Evolutionary conservation across 2,797 vertebrate genomes (phyloP), one percentile per base, ranked within the genome.

Genomic region (Salarias fasciatus): DNA sequence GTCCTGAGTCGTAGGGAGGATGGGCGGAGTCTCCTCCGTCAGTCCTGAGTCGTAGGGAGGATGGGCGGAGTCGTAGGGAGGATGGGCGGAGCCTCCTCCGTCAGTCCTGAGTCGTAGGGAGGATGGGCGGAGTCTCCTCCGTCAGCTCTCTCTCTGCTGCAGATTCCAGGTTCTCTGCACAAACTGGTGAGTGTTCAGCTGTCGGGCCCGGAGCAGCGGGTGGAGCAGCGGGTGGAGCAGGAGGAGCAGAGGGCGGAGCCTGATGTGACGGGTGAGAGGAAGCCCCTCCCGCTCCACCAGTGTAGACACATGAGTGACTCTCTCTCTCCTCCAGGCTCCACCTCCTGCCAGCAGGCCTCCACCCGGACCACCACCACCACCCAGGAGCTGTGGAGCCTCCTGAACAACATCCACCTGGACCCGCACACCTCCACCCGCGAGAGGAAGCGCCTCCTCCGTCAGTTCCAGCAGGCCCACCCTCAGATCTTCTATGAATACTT

Each of bases 151-250:
- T n/a, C n/a, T n/a, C n/a, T n/a, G n/a, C 2, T 61, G 5, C 79
- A 99, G 97, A 94, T 97, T 77, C 95, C 97, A 33, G 96, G 91
- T n/a, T 89, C 91, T 0, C 82, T 99, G 72, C 95, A 98, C 90
- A 97, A 96, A 89, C 90, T 92, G 83, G 96, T 99, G 80, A 99
- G 96, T 75, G 89, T 96, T 54, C 96, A 95, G 60, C 90, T 98
- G 77, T 67, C 89, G 70, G 80, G 83, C 70, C 84, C 97, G 30
- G 90, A 91, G 42, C 91, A 90, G 13, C 94, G 92, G 60, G 89
- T 69, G 52, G 93, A 94, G 72, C 91, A 90, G 13, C 94, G 92
- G 60, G 89, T 69, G 52, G 93, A 94, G 72, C 91, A n/a, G n/a
- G n/a, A n/a, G 30, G 90, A 91, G 42, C 91, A 90, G 13, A 94